phyloP scores from a whole-genome alignment of 2,888 invertebrate genomes.

The Macrophya annulata region DNA sequence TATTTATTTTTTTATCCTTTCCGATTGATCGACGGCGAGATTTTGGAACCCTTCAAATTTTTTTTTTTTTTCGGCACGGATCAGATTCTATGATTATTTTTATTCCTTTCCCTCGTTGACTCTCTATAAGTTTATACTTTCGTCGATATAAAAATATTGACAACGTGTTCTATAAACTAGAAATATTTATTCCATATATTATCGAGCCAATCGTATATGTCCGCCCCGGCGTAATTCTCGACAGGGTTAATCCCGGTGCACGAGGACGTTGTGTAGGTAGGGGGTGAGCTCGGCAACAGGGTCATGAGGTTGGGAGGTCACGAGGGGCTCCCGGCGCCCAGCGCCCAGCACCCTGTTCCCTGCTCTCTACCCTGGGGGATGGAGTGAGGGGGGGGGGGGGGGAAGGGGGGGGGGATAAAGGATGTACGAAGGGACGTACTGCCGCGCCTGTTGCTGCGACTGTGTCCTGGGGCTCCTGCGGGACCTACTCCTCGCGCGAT shows the following conservation, averaged over 20 bases:
- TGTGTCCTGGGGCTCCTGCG: slow-evolving; percentile 36
- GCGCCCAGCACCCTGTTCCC: background rate
- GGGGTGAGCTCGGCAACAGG: slow-evolving; percentile 24
- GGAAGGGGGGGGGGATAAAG: background rate
- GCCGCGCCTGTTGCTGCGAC: slow-evolving; percentile 47
- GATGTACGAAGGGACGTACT: background rate
- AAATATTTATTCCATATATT: background rate
- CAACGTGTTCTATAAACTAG: background rate
- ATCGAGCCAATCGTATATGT: background rate
- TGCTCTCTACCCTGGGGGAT: background rate
- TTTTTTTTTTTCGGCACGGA: background rate
- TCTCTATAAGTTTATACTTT: too few relatives aligned
- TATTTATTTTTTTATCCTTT: background rate
- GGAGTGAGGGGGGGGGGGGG: too few relatives aligned
- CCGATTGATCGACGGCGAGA: background rate
- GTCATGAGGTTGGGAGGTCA: slow-evolving; percentile 51
- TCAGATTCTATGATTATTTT: background rate
- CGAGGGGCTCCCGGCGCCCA: slow-evolving; percentile 17
- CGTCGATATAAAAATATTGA: too few relatives aligned
- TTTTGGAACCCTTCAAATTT: background rate
- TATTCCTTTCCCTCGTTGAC: too few relatives aligned
- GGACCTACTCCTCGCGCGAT: background rate
- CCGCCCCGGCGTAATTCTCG: background rate
- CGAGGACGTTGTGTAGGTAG: background rate
- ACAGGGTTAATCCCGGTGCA: slow-evolving; percentile 34